Evolutionary conservation across 2,797 vertebrate genomes (phyloP).

Genomic region (Coregonus ussuriensis): DNA sequence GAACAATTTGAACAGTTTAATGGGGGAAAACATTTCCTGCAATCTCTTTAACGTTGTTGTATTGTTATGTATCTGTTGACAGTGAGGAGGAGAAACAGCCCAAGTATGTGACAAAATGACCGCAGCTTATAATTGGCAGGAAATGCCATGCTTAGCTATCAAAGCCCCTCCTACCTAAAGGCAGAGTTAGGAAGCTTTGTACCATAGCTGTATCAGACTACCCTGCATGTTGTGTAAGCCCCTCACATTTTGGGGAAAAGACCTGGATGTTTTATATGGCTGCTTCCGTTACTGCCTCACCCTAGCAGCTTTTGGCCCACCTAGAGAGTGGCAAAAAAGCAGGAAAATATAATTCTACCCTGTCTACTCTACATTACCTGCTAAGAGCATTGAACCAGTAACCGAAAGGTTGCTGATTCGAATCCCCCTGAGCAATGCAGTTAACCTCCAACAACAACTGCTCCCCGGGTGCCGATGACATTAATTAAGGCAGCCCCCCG

Average conservation of each 20-base stretch:
- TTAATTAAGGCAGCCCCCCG: no score
- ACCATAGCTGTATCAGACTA: background rate
- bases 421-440: no score
- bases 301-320: background rate
- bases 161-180: background rate
- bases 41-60: background rate
- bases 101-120: constrained; percentile 55
- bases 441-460: no score
- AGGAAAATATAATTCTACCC: background rate
- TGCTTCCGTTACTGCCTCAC: background rate
- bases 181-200: background rate
- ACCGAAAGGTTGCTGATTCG: no score
- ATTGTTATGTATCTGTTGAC: background rate
- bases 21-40: no score
- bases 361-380: background rate
- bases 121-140: background rate
- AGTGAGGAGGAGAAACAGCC: constrained; percentile 49
- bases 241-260: no score
- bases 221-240: background rate
- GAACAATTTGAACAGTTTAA: background rate
- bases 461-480: no score
- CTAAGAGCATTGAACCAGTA: background rate
- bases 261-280: no score
- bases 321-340: background rate
- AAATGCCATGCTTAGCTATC: background rate